Base-by-base conservation (phyloP, 2,888 invertebrate species). In the Limnephilus marmoratus region DNA sequence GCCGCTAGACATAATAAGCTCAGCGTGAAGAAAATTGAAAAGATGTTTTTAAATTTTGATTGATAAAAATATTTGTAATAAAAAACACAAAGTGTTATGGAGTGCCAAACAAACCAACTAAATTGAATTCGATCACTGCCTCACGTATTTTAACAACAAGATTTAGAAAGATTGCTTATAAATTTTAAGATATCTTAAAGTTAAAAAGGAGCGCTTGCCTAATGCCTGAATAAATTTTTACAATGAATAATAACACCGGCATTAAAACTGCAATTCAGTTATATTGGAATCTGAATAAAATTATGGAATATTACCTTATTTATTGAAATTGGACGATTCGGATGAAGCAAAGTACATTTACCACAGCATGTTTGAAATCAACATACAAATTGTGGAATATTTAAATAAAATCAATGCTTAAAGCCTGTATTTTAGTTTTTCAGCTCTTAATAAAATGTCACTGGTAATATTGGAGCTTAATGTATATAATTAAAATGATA, bases 311-410 rank as follows among this genome's bases (percentile, higher is more conserved):
- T 34, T 83, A 49, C 83, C 85, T 90, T 83, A 85, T 82, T 90
- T 90, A 90, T 90, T 83, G 80, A 83, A 82, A 82, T 90, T 90
- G 85, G 9, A n/a, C 83, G 34, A 49, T 53, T 49, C 9, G 11
- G 15, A 11, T 29, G 49, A 5, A 49, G 90, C 4, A 90, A 90
- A 82, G 89, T 68, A 34, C 89, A 24, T 81, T 68, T 68, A 89
- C 49, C 81, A 49, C 53, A 90, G 45, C 29, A 34, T 49, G 80
- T 80, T 41, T 68, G 37, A 68, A 85, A 85, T 85, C 41, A 85
- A 24, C 85, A 85, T 86, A 91, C 80, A 80, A 91, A 91, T 91
- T 34, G 85, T 80, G 41, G 31, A 85, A 85, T 37, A 85, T 85
- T 85, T 85, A 85, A 85, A 85, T 85, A 85, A 85, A 85, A 85